A percentile compares a stretch with the other conserved stretches of the same genome.
These are phyloP conservation scores for Sialia sialis DNA, from an alignment of 2,113 vertebrate genomes.

Conservation along the genomic window DNA sequence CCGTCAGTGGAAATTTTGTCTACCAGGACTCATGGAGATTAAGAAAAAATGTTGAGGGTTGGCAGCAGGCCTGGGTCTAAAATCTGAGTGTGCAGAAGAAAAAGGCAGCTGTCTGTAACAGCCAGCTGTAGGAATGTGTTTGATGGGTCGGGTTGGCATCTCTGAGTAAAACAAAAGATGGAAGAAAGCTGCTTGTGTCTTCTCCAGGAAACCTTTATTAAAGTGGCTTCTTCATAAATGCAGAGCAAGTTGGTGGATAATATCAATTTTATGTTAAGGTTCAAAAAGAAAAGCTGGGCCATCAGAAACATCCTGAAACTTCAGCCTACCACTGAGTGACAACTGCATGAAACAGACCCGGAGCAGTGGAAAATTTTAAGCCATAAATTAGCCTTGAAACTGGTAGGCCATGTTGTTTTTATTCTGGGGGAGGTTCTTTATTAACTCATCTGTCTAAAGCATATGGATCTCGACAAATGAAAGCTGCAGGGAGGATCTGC, in stretches of 20 bases:
- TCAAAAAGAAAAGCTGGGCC: conserved; percentile 49
- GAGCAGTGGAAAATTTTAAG: conserved; percentile 46
- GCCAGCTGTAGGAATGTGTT: not conserved
- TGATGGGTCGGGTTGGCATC: not conserved
- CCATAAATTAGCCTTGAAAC: conserved; percentile 30
- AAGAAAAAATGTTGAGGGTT: conserved; percentile 59
- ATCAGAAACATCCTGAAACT: conserved; percentile 58
- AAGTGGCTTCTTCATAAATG: not conserved
- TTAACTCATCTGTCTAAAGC: conserved; percentile 62
- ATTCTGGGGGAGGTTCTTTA: conserved; percentile 33
- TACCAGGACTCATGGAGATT: not conserved
- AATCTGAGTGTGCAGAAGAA: not conserved
- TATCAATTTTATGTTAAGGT: not conserved
- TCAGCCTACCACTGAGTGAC: conserved; percentile 42
- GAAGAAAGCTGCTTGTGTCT: not conserved
- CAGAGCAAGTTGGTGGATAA: not conserved
- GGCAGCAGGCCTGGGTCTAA: not conserved
- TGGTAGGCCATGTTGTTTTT: conserved; percentile 19
- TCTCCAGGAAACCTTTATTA: not conserved
- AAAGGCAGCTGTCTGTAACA: conserved; percentile 36
- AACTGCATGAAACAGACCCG: conserved; percentile 25
- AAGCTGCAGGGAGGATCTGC: conserved; percentile 27
- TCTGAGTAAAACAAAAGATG: not conserved
- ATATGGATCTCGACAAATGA: conserved; percentile 52
- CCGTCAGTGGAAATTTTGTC: conserved; percentile 45